Conservation (phyloP, 1,140 invertebrate genomes). For the Listronotus bonariensis region DNA sequence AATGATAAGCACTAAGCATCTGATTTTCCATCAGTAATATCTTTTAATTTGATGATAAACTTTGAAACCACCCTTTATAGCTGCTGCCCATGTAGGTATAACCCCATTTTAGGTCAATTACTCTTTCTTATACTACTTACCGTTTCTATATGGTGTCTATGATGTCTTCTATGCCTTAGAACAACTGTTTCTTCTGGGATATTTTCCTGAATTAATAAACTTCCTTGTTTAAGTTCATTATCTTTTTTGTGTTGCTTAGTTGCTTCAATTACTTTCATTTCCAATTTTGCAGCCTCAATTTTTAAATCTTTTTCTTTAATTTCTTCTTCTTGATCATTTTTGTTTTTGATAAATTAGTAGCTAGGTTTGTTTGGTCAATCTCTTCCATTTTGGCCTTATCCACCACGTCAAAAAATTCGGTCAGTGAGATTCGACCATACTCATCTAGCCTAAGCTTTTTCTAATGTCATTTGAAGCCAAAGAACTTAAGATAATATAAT, state of each 20-base stretch:
- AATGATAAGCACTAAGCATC: too few species aligned
- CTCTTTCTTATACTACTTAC: not conserved
- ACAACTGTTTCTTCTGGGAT: not conserved
- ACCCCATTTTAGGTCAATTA: not conserved
- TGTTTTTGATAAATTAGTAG: too few species aligned
- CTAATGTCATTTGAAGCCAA: slow-evolving; percentile 36
- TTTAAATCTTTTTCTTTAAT: slow-evolving; percentile 7
- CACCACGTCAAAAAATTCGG: slow-evolving; percentile 53
- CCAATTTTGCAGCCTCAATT: slow-evolving; percentile 8
- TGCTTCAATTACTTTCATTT: slow-evolving; percentile 9
- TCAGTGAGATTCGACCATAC: slow-evolving; percentile 41
- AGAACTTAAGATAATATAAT: slow-evolving; percentile 56
- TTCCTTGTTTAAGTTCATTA: not conserved
- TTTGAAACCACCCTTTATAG: too few species aligned
- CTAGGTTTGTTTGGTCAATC: not conserved
- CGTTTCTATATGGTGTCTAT: not conserved
- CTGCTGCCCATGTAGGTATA: too few species aligned
- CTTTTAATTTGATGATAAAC: too few species aligned
- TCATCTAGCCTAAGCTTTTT: slow-evolving; percentile 37
- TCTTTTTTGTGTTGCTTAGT: not conserved
- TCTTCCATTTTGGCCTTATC: slow-evolving; percentile 51
- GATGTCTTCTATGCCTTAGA: slow-evolving; percentile 8
- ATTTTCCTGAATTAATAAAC: not conserved
- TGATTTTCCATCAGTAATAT: too few species aligned
- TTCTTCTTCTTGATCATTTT: slow-evolving; percentile 2